Evolutionary conservation across 1,140 invertebrate species (phyloP), one percentile per base, ranked within the genome.

Genomic region (Calosoma granatense): DNA sequence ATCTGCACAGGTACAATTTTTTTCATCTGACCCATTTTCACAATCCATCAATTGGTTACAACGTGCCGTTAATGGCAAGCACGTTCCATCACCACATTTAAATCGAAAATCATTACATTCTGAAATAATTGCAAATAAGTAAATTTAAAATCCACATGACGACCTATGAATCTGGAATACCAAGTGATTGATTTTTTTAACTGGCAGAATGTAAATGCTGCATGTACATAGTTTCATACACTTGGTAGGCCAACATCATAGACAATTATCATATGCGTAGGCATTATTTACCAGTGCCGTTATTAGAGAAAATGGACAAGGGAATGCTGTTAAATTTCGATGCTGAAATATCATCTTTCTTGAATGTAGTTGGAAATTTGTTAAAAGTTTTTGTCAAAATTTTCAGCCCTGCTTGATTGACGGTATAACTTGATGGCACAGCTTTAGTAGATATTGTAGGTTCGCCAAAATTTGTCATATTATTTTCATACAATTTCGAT

Each of bases 21-120:
- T 71, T 69, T 90, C 88, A 64, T 91, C 88, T 59, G 83, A 82
- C 0, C 84, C 83, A 57, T 79, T 79, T 1, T 74, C 63, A 64
- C 88, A 92, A 64, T 92, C 88, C 4, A 83, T 73, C 2, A 88
- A 69, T 65, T 84, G 81, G 64, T 92, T 89, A 65, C 88, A 92
- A 55, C 83, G 76, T 1, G 81, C 79, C 9, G 78, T 78, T 41
- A 76, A 65, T 0, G 84, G 78, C 14, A 90, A 71, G 67, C 88
- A 91, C 61, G 79, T 79, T 0, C 82, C 85, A 64, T 78, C 79
- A 1, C 68, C 66, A 67, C 87, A 88, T 54, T 72, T 73, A 56
- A 80, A 73, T 17, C 72, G 77, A 15, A 71, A 74, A 54, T 77
- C 76, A 30, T 69, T 70, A 67, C 79, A 81, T 59, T 73, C 72